Conservation (phyloP, 2,113 vertebrate species). For the Otis tarda region DNA sequence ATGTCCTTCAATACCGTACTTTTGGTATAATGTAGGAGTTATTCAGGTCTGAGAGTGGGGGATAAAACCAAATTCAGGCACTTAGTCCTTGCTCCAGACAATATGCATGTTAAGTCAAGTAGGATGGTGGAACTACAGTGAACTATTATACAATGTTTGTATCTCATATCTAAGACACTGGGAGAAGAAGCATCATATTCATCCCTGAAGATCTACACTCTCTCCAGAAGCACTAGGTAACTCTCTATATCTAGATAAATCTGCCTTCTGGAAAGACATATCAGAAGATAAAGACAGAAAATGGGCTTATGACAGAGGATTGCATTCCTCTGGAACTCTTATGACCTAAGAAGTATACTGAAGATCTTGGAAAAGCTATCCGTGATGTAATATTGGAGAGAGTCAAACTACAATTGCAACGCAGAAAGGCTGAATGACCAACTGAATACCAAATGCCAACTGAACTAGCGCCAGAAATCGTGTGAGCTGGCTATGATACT, state of each 20-base stretch:
- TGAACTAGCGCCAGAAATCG: not conserved
- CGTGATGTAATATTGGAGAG: not conserved
- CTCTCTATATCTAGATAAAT: not conserved
- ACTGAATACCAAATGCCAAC: not conserved
- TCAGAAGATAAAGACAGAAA: not conserved
- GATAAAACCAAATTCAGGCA: not conserved
- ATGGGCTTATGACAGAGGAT: not conserved
- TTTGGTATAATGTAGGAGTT: not conserved
- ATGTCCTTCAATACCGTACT: not conserved
- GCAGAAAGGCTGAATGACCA: not conserved
- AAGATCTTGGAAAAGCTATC: not conserved
- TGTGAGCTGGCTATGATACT: not conserved
- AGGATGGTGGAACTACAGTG: not conserved
- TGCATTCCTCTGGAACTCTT: not conserved
- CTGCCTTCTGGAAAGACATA: not conserved
- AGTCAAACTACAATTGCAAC: not conserved
- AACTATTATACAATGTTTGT: not conserved
- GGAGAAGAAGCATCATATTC: not conserved
- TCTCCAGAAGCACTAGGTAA: not conserved
- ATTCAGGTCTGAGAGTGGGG: not conserved
- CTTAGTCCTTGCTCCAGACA: not conserved
- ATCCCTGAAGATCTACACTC: not conserved
- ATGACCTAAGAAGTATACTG: not conserved
- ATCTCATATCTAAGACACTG: not conserved
- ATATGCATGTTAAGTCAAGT: not conserved